Evolutionary conservation across 2,888 invertebrate genomes (phyloP), one percentile per base, ranked within the genome.

Genomic region (Tholera decimalis): DNA sequence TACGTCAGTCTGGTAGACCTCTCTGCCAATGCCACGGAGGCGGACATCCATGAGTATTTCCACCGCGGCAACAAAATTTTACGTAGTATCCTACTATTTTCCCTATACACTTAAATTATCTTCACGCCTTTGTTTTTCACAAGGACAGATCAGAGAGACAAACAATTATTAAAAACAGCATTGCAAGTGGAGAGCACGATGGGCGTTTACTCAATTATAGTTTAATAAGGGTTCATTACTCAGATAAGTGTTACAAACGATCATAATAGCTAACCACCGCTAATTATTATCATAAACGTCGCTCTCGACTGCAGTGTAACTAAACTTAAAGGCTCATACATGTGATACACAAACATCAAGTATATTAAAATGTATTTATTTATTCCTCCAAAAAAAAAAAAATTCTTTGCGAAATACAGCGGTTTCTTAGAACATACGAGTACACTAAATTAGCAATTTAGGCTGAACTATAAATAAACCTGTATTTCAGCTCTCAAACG

Each of bases 231-330:
- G 62, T 71, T 70, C 59, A 70, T 77, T 76, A 68, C 64, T 73
- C 71, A 53, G 64, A 59, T 66, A 68, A 22, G 61, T 64, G 64
- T 71, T 79, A 76, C 72, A 62, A 76, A 73, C 69, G 70, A 71
- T 63, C 68, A 49, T 73, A 65, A 68, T 74, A 72, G 72, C 62
- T 88, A 87, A 88, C 81, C 46, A 85, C 83, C 74, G 76, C 83
- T 88, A 89, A 90, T 89, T 86, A 90, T 89, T 86, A 86, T 44
- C 28, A 44, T 73, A 30, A 73, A 62, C 50, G 41, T 66, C 9
- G 51, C 18, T 7, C 30, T 62, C 50, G 6, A 80, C 58, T 64
- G 33, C 13, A 54, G 39, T 58, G 80, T 70, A 73, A 65, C 43
- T 41, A 26, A 15, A 18, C 20, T 13, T n/a, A 24, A n/a, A n/a